phyloP scores from a whole-genome alignment of 2,113 vertebrate species.

The Chrysemys picta region DNA sequence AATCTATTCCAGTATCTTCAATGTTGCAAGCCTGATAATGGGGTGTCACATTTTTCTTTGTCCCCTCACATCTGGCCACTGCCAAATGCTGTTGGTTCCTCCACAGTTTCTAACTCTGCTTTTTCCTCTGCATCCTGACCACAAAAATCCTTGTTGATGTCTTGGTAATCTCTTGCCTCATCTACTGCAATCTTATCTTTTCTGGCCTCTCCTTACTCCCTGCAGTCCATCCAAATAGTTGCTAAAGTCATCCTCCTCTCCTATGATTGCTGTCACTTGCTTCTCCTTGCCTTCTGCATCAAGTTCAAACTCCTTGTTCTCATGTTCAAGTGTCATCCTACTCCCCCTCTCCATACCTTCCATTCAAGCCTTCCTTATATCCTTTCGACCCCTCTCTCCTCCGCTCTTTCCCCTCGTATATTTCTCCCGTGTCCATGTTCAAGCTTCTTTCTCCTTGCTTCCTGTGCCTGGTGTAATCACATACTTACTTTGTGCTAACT shows the following conservation, averaged over 20 bases:
- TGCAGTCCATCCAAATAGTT: neutral
- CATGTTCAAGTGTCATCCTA: neutral
- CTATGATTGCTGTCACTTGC: neutral
- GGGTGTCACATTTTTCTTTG: neutral
- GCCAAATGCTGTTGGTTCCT: neutral
- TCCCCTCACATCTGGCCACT: neutral
- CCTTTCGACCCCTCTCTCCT: neutral
- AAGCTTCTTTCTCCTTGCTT: neutral
- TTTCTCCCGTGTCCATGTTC: too few relatives aligned
- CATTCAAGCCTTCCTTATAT: neutral
- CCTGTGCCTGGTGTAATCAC: neutral
- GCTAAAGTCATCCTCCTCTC: neutral
- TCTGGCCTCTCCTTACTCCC: neutral
- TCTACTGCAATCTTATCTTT: neutral
- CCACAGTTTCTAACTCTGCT: neutral
- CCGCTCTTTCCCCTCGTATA: neutral
- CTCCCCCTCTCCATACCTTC: neutral
- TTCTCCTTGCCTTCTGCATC: neutral
- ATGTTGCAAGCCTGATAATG: too few relatives aligned
- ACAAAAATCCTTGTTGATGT: neutral
- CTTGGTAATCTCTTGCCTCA: neutral
- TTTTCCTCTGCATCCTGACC: neutral
- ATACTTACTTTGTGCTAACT: neutral
- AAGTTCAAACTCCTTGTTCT: neutral
- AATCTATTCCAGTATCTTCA: neutral